Percentiles rank a stretch among this genome's conserved stretches.
These are phyloP conservation scores for Pristionchus exspectatus DNA, from an alignment of 2,888 invertebrate species.

Conservation along the genomic window DNA sequence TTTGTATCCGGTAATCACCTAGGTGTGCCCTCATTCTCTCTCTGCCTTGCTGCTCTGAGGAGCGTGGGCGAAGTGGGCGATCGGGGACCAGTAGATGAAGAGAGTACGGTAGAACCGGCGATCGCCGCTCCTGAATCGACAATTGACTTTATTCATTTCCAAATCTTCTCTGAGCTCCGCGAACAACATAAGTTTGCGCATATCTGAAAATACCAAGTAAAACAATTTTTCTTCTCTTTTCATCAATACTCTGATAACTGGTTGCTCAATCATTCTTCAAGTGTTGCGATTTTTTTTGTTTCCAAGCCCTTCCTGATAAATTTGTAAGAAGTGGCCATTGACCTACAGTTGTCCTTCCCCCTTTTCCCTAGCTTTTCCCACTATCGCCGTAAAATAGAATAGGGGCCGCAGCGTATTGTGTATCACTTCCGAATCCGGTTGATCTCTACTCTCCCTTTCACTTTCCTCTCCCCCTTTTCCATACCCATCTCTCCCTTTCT, in stretches of 20 bases:
- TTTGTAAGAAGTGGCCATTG: too few relatives aligned
- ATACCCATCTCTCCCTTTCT: slow-evolving; percentile 37
- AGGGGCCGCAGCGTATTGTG: neutral
- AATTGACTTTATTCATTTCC: too few relatives aligned
- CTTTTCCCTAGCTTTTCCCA: neutral
- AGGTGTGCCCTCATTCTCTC: slow-evolving; percentile 46
- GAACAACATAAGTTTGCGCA: neutral
- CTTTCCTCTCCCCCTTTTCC: slow-evolving; percentile 5
- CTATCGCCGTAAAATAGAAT: slow-evolving; percentile 14
- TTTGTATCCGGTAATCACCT: neutral
- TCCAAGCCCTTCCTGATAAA: too few relatives aligned
- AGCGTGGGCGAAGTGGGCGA: slow-evolving; percentile 70
- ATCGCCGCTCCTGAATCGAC: slow-evolving; percentile 49
- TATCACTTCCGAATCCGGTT: slow-evolving; percentile 54
- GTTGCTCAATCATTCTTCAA: neutral
- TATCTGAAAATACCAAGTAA: neutral
- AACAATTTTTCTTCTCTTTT: neutral
- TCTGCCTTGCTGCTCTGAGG: slow-evolving; percentile 57
- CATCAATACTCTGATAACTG: neutral
- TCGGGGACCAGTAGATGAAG: slow-evolving; percentile 21
- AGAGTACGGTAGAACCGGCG: slow-evolving; percentile 27
- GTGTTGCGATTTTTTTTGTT: neutral
- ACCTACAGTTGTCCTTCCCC: neutral
- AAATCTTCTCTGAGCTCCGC: too few relatives aligned
- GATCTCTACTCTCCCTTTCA: slow-evolving; percentile 31